phyloP scores from a whole-genome alignment of 2,113 vertebrate genomes.

The Hippocampus guttulatus region DNA sequence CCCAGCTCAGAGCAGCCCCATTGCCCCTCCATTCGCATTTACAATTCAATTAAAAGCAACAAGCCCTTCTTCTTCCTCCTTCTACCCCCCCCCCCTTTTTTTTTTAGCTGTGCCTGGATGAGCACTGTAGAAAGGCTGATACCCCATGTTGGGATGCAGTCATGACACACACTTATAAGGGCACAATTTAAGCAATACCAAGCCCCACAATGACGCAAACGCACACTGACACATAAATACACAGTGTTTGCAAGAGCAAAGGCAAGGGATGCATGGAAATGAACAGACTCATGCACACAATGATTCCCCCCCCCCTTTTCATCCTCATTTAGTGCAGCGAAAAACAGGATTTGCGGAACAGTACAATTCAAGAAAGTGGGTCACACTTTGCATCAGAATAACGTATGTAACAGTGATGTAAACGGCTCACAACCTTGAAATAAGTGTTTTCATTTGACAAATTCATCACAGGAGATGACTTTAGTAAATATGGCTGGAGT shows the following conservation, averaged over 20 bases:
- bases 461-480: constrained; percentile 17
- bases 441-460: constrained; percentile 18
- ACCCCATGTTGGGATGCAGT: constrained; percentile 57
- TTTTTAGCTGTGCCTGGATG: constrained; percentile 54
- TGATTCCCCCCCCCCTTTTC: constrained; percentile 28
- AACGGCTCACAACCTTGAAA: constrained; percentile 27
- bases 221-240: constrained; percentile 61
- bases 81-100: constrained; percentile 26
- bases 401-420: constrained; percentile 62
- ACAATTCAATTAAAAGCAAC: constrained; percentile 81
- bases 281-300: constrained; percentile 47
- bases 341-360: constrained; percentile 59
- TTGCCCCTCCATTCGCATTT: constrained; percentile 70
- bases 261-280: constrained; percentile 24
- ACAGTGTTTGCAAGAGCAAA: constrained; percentile 46
- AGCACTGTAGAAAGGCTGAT: constrained; percentile 57
- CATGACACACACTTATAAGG: constrained; percentile 61
- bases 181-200: constrained; percentile 31
- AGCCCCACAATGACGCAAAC: constrained; percentile 55
- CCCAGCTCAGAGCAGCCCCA: constrained; percentile 53
- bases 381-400: constrained; percentile 71
- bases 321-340: constrained; percentile 50
- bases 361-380: constrained; percentile 60
- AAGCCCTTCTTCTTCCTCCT: constrained; percentile 61
- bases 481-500: background rate